Base-by-base conservation (phyloP, 2,888 invertebrate species). In the Callyntrura guangdongensis region DNA sequence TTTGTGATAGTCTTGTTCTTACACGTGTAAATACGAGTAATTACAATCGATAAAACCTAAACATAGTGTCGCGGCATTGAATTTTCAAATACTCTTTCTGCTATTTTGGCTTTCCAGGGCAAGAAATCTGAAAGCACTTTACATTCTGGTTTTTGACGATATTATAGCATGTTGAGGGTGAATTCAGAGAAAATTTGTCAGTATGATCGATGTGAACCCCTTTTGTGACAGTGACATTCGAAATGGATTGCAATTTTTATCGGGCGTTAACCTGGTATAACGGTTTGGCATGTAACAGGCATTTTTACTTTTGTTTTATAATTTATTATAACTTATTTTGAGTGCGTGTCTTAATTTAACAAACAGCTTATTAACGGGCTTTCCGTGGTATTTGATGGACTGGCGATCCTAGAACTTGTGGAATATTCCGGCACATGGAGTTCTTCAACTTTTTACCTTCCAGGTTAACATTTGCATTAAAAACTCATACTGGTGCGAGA, bases 211-310 rank as follows among this genome's bases (percentile, higher is more conserved):
- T 36, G 67, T 92, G 6, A 92, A 92, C 67, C 92, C 92, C 2
- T 92, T 92, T 81, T 92, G 91, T 82, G 92, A 92, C 86, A 90
- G 84, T 83, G 92, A 92, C 86, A 85, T 85, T 47, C 86, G 92
- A 79, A 92, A 92, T 87, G 91, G 92, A 12, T 45, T 92, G 25
- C 91, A 86, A 36, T 89, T 92, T 59, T 53, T 92, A n/a, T 86
- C 92, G 1, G 92, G 92, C 47, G 86, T 92, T 11, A 92, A 91
- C 61, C 47, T 92, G 91, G 92, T 92, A 90, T 67, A 14, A 27
- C n/a, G 25, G 5, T 61, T 27, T 4, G 27, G 25, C 25, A 22
- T 8, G 6, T 9, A 27, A 56, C 27, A 27, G 27, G 22, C 22
- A 27, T 74, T 77, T 59, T 17, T 53, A 3, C 72, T 22, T 22